These are phyloP conservation scores for Ptilodon capucinus DNA, from an alignment of 2,888 invertebrate species.

Conservation along the genomic window DNA sequence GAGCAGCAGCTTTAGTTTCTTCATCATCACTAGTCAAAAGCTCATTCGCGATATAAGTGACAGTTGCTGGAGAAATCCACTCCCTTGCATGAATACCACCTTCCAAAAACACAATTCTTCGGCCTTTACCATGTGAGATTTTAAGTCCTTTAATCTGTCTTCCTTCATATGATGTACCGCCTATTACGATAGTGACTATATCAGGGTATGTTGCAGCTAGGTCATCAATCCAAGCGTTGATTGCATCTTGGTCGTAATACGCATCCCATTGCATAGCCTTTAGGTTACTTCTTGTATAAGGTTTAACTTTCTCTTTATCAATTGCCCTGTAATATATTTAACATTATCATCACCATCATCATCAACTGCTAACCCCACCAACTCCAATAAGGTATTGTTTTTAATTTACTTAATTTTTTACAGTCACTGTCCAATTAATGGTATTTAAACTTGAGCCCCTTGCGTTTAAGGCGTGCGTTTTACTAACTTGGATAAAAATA, in stretches of 20 bases:
- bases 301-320: constrained; percentile 60
- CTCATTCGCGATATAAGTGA: constrained; percentile 86
- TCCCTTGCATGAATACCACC: constrained; percentile 88
- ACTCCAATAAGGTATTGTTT: too few species aligned
- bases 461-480: too few species aligned
- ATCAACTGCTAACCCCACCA: too few species aligned
- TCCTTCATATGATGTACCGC: constrained; percentile 70
- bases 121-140: constrained; percentile 44
- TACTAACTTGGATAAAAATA: too few species aligned
- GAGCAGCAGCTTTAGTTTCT: constrained; percentile 78
- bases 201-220: constrained; percentile 69
- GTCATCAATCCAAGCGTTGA: constrained; percentile 82
- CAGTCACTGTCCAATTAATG: too few species aligned
- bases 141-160: constrained; percentile 72
- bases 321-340: constrained; percentile 57
- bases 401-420: too few species aligned
- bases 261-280: constrained; percentile 69
- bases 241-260: constrained; percentile 83
- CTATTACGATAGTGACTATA: constrained; percentile 61
- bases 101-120: constrained; percentile 61
- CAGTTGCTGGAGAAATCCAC: constrained; percentile 87
- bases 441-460: too few species aligned
- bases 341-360: too few species aligned
- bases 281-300: constrained; percentile 33
- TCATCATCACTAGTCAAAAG: constrained; percentile 83